A percentile compares a stretch with the other conserved stretches of the same genome.
Conservation (phyloP, 1,140 invertebrate species). For the Magallana gigas region DNA sequence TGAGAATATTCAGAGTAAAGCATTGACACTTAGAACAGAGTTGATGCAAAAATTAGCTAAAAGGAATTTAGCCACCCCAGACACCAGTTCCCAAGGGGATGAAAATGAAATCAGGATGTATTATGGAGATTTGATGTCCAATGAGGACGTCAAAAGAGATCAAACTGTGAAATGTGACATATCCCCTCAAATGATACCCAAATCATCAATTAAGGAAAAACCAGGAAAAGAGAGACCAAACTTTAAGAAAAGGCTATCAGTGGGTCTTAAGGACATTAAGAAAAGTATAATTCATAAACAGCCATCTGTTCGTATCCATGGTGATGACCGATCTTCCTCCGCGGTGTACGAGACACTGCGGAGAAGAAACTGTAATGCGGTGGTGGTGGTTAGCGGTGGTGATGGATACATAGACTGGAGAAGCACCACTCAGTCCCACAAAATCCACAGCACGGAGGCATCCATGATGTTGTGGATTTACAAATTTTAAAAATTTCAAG, state of each 20-base stretch:
- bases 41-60: slow-evolving; percentile 44
- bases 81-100: background rate
- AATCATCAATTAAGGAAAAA: slow-evolving; percentile 31
- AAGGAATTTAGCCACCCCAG: slow-evolving; percentile 41
- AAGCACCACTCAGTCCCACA: slow-evolving; percentile 39
- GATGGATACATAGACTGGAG: slow-evolving; percentile 74
- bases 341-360: slow-evolving; percentile 58
- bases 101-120: slow-evolving; percentile 50
- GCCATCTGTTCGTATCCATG: background rate
- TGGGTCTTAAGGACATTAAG: slow-evolving; percentile 37
- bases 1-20: slow-evolving; percentile 27
- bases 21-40: slow-evolving; percentile 47
- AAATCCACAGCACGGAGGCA: slow-evolving; percentile 64
- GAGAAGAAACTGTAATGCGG: slow-evolving; percentile 68
- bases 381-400: slow-evolving; percentile 74
- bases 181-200: background rate
- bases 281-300: slow-evolving; percentile 19
- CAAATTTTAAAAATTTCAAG: slow-evolving; percentile 61
- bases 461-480: slow-evolving; percentile 74
- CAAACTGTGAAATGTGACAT: slow-evolving; percentile 35
- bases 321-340: slow-evolving; percentile 28
- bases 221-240: slow-evolving; percentile 10
- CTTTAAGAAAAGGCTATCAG: slow-evolving; percentile 49
- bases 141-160: slow-evolving; percentile 16
- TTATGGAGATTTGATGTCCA: slow-evolving; percentile 36